Conservation (phyloP, 2,797 vertebrate species). For the Darevskia nairensis region DNA sequence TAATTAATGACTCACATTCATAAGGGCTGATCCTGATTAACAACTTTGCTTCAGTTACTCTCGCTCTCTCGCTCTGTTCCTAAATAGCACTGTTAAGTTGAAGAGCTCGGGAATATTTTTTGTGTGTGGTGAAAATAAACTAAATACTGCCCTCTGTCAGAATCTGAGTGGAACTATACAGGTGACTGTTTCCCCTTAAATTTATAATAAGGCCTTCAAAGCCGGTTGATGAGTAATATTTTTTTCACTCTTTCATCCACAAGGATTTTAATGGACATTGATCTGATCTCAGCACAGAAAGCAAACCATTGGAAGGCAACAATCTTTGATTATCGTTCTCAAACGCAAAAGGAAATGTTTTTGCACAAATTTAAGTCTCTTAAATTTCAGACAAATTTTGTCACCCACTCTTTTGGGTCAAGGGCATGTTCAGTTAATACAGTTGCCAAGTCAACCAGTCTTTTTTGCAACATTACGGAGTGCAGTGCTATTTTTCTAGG, state of each 20-base stretch:
- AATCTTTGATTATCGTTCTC: too few species aligned
- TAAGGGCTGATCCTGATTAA: constrained; percentile 34
- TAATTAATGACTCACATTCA: constrained; percentile 11
- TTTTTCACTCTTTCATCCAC: neutral
- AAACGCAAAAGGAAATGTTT: too few species aligned
- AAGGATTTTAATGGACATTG: neutral
- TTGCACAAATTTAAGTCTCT: too few species aligned
- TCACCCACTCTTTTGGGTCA: too few species aligned
- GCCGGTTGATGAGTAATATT: neutral
- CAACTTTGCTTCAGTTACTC: constrained; percentile 47
- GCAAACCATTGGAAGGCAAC: too few species aligned
- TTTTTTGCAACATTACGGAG: too few species aligned
- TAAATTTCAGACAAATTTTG: too few species aligned
- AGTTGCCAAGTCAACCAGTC: too few species aligned
- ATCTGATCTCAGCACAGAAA: too few species aligned
- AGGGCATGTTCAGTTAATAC: too few species aligned
- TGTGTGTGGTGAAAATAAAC: constrained; percentile 40
- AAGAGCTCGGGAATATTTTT: constrained; percentile 12
- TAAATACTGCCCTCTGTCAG: constrained; percentile 80
- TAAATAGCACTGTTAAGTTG: neutral
- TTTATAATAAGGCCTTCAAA: neutral
- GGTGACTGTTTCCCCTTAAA: neutral
- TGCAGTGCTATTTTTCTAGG: too few species aligned
- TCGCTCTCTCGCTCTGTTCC: neutral
- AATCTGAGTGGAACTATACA: constrained; percentile 49